Evolutionary conservation across 2,113 vertebrate species (phyloP).

Genomic region (Fregata magnificens): DNA sequence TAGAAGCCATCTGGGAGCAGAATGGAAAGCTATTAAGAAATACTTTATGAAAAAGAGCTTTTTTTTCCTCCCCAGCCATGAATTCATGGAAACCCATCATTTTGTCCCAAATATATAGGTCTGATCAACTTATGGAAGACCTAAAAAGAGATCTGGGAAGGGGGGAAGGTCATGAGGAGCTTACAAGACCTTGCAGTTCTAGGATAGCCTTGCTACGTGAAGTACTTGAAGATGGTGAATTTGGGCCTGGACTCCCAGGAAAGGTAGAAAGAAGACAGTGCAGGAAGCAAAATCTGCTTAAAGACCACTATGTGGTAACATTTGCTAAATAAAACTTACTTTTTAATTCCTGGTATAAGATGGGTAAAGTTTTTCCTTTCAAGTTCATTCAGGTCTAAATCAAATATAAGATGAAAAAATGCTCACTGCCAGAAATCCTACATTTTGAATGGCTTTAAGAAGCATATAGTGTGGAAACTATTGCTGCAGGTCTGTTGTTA

Average conservation of each 20-base stretch:
- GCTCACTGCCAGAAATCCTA: background rate
- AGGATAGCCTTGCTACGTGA: background rate
- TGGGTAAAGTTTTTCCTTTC: background rate
- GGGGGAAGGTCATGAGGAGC: background rate
- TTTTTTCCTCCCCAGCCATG: background rate
- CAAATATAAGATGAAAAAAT: background rate
- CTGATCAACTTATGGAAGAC: background rate
- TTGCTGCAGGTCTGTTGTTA: background rate
- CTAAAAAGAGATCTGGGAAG: background rate
- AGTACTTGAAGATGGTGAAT: background rate
- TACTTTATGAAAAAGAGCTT: background rate
- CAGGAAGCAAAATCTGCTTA: background rate
- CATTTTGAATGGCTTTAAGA: background rate
- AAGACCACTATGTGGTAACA: background rate
- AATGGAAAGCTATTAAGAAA: constrained; percentile 52
- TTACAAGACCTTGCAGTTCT: background rate
- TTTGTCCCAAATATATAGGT: background rate
- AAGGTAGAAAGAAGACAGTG: background rate
- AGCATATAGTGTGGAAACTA: background rate
- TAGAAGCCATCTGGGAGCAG: constrained; percentile 51
- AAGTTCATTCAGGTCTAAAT: background rate
- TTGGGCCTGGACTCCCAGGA: background rate
- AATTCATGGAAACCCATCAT: background rate
- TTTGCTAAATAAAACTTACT: background rate
- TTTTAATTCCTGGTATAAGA: background rate